Base-by-base conservation (phyloP, 2,113 vertebrate genomes). In the Pogona vitticeps region DNA sequence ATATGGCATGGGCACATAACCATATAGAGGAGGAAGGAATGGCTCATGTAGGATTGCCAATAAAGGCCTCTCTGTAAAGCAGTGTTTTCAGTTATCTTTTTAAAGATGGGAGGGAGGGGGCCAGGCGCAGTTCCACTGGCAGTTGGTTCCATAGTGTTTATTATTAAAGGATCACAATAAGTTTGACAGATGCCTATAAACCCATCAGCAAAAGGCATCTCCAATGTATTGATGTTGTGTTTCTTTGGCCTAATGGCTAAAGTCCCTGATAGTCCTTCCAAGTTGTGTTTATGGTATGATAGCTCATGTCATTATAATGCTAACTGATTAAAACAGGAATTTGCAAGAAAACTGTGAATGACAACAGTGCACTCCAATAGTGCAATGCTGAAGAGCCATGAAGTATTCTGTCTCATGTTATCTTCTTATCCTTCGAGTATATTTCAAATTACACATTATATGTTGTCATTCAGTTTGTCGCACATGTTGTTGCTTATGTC, bases 371-470 rank as follows among this genome's bases (percentile, higher is more conserved):
- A 36, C 8, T 40, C n/a, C 40, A 9, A 14, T 46, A 52, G 3
- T 75, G 40, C 58, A 68, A 31, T 80, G 84, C 73, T 88, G 17
- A 77, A 68, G 86, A 80, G 84, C 58, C 56, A 28, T 7, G 23
- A 80, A 80, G 26, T 31, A 63, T 46, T 7, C 13, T n/a, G 15
- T 17, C 0, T 13, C 78, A 36, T 17, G 46, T 46, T 81, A 6
- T 72, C 81, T 65, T 67, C 31, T 28, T 85, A 65, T 63, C 26
- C 85, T 36, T 21, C 21, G 42, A 40, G 8, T 76, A 23, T 61
- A 12, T 77, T 33, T 82, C 80, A 52, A 83, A 65, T 40, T 86
- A 59, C 87, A 70, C 76, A 87, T 88, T 70, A 83, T 5, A 12
- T 7, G 85, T 76, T 77, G 58, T 76, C 42, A 20, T 63, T 76